These are phyloP conservation scores for Sebastes trivittatus DNA, from an alignment of 2,797 vertebrate species.

Conservation along the genomic window DNA sequence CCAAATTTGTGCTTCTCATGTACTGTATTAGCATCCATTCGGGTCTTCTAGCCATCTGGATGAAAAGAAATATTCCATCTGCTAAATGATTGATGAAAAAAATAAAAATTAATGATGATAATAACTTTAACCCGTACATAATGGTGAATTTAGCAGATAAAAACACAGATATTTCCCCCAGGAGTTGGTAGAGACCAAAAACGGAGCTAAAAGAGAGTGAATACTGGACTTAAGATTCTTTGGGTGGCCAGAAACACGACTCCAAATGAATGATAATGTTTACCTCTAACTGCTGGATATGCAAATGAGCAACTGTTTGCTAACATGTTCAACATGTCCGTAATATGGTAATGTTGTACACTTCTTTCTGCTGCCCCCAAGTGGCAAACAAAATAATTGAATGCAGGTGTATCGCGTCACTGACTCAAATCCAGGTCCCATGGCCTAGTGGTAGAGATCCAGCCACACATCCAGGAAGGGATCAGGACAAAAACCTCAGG, in stretches of 20 bases:
- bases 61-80: neutral
- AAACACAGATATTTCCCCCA: neutral
- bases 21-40: neutral
- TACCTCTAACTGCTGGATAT: too few relatives aligned
- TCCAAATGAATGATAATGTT: too few relatives aligned
- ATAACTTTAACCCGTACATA: too few relatives aligned
- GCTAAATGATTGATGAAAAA: neutral
- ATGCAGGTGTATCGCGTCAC: rapidly evolving
- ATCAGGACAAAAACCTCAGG: neutral
- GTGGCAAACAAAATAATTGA: neutral
- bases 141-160: neutral
- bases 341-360: neutral
- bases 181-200: neutral
- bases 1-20: neutral
- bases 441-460: neutral
- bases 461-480: neutral
- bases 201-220: neutral
- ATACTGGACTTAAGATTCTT: too few relatives aligned
- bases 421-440: neutral
- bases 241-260: rapidly evolving
- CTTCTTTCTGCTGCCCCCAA: neutral
- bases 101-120: too few relatives aligned
- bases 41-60: neutral
- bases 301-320: too few relatives aligned
- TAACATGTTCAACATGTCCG: rapidly evolving